Conservation (phyloP, 2,888 invertebrate species). For the Panzeria rudis region DNA sequence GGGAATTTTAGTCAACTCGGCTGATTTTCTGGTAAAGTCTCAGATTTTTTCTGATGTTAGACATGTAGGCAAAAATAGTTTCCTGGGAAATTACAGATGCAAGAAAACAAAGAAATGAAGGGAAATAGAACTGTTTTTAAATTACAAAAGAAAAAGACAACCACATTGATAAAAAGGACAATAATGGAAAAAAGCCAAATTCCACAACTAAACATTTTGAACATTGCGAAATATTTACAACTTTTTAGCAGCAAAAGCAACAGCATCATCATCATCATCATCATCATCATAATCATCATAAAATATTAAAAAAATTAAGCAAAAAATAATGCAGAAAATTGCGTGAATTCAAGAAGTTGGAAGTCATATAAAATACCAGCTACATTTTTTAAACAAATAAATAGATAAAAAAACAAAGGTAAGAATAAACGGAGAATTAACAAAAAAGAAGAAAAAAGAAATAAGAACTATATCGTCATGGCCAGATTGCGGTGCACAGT, state of each 20-base stretch:
- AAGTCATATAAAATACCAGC: neutral
- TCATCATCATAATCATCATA: constrained; percentile 3
- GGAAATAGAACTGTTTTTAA: neutral
- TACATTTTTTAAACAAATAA: neutral
- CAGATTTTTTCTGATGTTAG: no score
- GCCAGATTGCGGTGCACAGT: constrained; percentile 8
- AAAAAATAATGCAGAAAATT: constrained; percentile 8
- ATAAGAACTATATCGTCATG: constrained; percentile 35
- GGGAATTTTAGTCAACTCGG: no score
- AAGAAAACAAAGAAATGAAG: neutral
- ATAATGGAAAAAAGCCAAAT: constrained; percentile 3
- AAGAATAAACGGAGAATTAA: neutral
- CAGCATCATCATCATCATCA: neutral
- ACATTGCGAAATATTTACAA: constrained; percentile 44
- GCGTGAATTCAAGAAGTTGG: neutral
- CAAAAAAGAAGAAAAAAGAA: neutral
- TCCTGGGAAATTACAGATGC: neutral
- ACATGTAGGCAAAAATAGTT: no score
- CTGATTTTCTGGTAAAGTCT: no score
- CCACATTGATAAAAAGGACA: neutral
- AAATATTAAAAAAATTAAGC: constrained; percentile 1
- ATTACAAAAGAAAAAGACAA: constrained; percentile 12
- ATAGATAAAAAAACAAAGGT: neutral
- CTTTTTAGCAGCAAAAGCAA: constrained; percentile 17
- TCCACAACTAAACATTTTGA: constrained; percentile 27